Evolutionary conservation across 2,797 vertebrate species (phyloP), one percentile per base, ranked within the genome.

Genomic region (Threskiornis aethiopicus): DNA sequence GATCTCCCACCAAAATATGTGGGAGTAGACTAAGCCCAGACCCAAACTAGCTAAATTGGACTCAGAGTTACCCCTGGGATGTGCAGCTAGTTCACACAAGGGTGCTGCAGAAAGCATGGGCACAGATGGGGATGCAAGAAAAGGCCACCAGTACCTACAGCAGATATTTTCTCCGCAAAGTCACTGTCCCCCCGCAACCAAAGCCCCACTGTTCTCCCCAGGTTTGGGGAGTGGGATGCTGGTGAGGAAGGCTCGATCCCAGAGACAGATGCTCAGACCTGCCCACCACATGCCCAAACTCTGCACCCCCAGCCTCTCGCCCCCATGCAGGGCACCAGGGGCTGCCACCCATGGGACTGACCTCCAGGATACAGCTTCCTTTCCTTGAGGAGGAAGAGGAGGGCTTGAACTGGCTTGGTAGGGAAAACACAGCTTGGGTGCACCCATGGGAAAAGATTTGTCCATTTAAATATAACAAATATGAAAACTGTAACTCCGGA

Each of bases 101-200:
- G 31, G 13, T 42, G 20, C 59, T 31, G 33, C 25, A 25, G 19
- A 8, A 15, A 52, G 47, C 52, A 26, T 0, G 0, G 52, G 37
- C 47, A 16, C 2, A 12, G 58, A 31, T 0, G 4, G 29, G 29
- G n/a, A 11, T 41, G 46, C 51, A 78, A 65, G 73, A 70, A 12
- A 62, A 81, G 17, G 4, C 9, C 15, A 64, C 21, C 44, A 14
- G 7, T 22, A 18, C 33, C 51, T 31, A 44, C 15, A 16, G 39
- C 1, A 33, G 26, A 2, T 41, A 13, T 62, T 75, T 42, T 21
- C 47, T 58, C 15, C 25, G 33, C 33, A n/a, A 70, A 62, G 15
- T 11, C 21, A 16, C 0, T 11, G 22, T 14, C 10, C 6, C 16
- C 26, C 25, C 8, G 25, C 41, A 14, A 3, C 1, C 16, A 76